Evolutionary conservation across 2,113 vertebrate genomes (phyloP).

Genomic region (Rhineura floridana): DNA sequence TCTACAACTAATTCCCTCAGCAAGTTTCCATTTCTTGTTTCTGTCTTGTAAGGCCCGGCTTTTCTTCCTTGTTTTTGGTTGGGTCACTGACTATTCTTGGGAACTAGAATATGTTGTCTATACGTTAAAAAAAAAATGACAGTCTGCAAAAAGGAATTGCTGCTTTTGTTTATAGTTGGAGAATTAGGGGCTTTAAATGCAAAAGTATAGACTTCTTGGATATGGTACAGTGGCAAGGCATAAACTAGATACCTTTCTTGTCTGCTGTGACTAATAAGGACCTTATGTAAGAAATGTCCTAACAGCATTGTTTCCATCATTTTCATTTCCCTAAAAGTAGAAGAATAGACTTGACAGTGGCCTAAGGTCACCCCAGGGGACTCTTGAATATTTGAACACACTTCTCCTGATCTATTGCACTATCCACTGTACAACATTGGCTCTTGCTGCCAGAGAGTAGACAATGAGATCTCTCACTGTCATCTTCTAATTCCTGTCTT

Average conservation of each 20-base stretch:
- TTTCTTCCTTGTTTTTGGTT: neutral
- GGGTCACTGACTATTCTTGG: neutral
- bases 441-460: neutral
- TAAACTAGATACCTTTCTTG: neutral
- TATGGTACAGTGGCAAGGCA: neutral
- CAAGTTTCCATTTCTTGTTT: neutral
- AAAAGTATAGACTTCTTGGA: neutral
- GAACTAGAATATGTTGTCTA: neutral
- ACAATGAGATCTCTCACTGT: neutral
- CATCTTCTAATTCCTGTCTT: slow-evolving; percentile 26
- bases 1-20: neutral
- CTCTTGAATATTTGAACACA: neutral
- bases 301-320: neutral
- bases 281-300: neutral
- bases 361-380: neutral
- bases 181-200: neutral
- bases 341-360: neutral
- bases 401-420: neutral
- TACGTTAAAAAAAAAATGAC: neutral
- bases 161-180: neutral
- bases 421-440: neutral
- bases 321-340: neutral
- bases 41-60: neutral
- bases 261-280: neutral
- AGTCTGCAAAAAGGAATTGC: neutral